phyloP scores from a whole-genome alignment of 2,888 invertebrate species.

The Lasioglossum zephyrum region DNA sequence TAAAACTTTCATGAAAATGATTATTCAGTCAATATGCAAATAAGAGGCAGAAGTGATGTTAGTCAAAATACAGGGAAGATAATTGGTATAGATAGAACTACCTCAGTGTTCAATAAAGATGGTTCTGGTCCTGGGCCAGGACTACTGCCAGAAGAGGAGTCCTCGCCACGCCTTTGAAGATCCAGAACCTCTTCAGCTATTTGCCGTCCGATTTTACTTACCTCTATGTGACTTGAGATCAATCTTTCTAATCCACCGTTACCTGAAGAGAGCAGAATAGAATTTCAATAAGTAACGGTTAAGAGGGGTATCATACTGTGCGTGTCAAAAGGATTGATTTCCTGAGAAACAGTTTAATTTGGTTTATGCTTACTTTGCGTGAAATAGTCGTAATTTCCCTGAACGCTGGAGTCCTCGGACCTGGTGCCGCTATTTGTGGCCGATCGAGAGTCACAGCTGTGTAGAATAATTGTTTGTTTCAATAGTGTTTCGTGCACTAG shows the following conservation, averaged over 20 bases:
- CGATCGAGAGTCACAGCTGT: constrained; percentile 85
- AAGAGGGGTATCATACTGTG: neutral
- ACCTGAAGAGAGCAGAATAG: constrained; percentile 79
- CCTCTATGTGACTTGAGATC: constrained; percentile 91
- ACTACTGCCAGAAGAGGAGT: constrained; percentile 84
- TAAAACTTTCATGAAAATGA: neutral
- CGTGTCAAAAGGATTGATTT: too few species aligned
- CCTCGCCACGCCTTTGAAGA: constrained; percentile 86
- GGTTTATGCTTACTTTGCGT: constrained; percentile 85
- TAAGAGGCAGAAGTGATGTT: neutral
- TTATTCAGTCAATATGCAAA: neutral
- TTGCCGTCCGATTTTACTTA: constrained; percentile 93
- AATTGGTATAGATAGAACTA: constrained; percentile 61
- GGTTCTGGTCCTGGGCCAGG: constrained; percentile 83
- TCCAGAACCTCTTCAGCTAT: constrained; percentile 92
- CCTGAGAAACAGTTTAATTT: neutral
- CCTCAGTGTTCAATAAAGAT: constrained; percentile 81
- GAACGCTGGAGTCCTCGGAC: constrained; percentile 83
- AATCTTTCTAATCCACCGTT: constrained; percentile 88
- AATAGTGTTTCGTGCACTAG: neutral
- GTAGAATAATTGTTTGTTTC: constrained; percentile 4
- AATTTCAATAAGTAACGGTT: neutral
- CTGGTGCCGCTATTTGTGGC: constrained; percentile 85
- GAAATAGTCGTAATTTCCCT: constrained; percentile 86
- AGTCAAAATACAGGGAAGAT: neutral